Conservation (phyloP, 1,140 invertebrate genomes). For the Palaemon carinicauda region DNA sequence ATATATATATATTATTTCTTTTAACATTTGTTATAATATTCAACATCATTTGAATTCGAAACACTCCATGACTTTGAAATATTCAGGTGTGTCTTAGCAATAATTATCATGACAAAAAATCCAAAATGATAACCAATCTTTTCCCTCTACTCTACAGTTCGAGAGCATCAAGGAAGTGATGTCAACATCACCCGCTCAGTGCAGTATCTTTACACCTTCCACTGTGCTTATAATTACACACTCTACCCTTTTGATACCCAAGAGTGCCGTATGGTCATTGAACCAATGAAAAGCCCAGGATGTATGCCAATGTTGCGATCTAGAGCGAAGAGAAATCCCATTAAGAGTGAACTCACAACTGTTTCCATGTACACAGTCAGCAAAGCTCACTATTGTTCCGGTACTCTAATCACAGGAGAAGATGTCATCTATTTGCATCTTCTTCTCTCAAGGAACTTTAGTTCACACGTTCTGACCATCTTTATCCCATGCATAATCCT, state of each 20-base stretch:
- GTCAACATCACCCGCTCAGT: neutral
- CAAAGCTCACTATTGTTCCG: neutral
- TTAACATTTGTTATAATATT: no score
- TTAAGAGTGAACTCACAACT: neutral
- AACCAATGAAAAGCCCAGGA: neutral
- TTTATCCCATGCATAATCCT: conserved; percentile 27
- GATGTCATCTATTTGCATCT: neutral
- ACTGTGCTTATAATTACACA: neutral
- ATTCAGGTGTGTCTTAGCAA: no score
- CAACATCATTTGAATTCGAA: no score
- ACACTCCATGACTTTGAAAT: no score
- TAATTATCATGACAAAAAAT: no score
- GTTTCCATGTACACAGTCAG: conserved; percentile 2
- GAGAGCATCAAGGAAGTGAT: neutral
- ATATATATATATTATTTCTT: no score
- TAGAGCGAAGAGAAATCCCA: neutral
- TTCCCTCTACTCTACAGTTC: neutral
- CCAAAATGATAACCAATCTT: no score
- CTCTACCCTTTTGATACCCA: conserved; percentile 30
- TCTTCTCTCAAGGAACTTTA: neutral
- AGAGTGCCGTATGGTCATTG: neutral
- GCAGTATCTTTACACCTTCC: conserved; percentile 26
- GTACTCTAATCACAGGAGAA: neutral
- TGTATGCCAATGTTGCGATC: neutral
- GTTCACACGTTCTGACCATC: conserved; percentile 4